Evolutionary conservation across 1,140 invertebrate genomes (phyloP).

Genomic region (Lerema accius): DNA sequence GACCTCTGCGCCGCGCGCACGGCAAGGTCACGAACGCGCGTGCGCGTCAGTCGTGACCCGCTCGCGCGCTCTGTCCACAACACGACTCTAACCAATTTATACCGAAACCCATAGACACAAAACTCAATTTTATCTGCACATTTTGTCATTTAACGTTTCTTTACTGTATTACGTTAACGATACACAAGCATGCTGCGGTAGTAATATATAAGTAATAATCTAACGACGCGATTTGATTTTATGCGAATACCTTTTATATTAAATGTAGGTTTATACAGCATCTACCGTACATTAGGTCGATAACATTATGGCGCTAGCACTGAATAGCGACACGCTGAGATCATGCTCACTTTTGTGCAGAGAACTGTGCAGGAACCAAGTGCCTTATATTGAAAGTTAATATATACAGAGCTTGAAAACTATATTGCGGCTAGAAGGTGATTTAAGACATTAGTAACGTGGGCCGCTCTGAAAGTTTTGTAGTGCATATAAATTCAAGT

Average conservation of each 20-base stretch:
- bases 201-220: slow-evolving; percentile 40
- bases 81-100: slow-evolving; percentile 49
- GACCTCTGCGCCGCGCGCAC: slow-evolving; percentile 72
- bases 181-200: slow-evolving; percentile 46
- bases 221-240: slow-evolving; percentile 50
- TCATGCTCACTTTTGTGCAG: slow-evolving; percentile 60
- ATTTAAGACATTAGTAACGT: not conserved
- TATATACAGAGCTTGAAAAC: slow-evolving; percentile 23
- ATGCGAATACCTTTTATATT: slow-evolving; percentile 45
- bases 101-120: slow-evolving; percentile 48
- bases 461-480: slow-evolving; percentile 2
- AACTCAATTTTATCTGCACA: slow-evolving; percentile 57
- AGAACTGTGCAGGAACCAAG: slow-evolving; percentile 35
- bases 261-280: slow-evolving; percentile 31
- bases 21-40: slow-evolving; percentile 80
- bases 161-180: slow-evolving; percentile 49
- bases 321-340: slow-evolving; percentile 68
- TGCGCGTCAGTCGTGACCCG: slow-evolving; percentile 75
- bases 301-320: slow-evolving; percentile 42
- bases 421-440: slow-evolving; percentile 4
- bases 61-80: slow-evolving; percentile 48
- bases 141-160: slow-evolving; percentile 39
- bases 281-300: slow-evolving; percentile 40
- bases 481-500: not conserved
- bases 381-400: slow-evolving; percentile 21